phyloP scores from a whole-genome alignment of 1,140 invertebrate species.

The Rhagoletis zephyria region DNA sequence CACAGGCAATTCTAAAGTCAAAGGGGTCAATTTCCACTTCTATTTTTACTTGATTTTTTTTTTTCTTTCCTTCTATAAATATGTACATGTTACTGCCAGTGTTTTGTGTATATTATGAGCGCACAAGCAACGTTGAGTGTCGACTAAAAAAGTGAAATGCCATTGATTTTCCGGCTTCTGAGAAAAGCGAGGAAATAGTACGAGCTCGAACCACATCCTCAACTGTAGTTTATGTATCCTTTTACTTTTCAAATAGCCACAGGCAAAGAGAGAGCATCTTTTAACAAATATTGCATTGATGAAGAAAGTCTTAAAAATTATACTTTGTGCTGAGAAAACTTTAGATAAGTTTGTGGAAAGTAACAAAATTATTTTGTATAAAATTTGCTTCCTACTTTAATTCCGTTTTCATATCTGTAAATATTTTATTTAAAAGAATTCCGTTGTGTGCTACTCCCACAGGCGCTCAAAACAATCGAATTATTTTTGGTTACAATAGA shows the following conservation, averaged over 20 bases:
- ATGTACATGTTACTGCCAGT: neutral
- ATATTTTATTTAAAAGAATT: neutral
- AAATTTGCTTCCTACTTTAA: neutral
- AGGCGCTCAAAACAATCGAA: neutral
- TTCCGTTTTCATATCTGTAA: neutral
- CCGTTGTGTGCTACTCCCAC: neutral
- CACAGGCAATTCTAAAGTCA: too few relatives aligned
- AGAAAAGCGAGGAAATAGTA: conserved; percentile 1
- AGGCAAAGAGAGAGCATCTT: neutral
- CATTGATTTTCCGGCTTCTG: conserved; percentile 38
- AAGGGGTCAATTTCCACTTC: too few relatives aligned
- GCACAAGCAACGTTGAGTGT: neutral
- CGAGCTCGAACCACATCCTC: neutral
- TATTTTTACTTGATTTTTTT: neutral
- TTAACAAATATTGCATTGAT: neutral
- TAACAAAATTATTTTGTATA: neutral
- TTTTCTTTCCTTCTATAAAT: neutral
- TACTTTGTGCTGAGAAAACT: neutral
- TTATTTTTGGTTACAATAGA: conserved; percentile 29
- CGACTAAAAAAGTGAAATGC: neutral
- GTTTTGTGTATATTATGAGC: too few relatives aligned
- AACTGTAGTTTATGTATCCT: neutral
- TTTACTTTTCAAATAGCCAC: conserved; percentile 14
- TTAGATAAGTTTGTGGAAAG: neutral
- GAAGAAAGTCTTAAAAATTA: neutral